These are phyloP conservation scores for Rhinopomastus cyanomelas DNA, from an alignment of 2,113 vertebrate species.

Conservation along the genomic window DNA sequence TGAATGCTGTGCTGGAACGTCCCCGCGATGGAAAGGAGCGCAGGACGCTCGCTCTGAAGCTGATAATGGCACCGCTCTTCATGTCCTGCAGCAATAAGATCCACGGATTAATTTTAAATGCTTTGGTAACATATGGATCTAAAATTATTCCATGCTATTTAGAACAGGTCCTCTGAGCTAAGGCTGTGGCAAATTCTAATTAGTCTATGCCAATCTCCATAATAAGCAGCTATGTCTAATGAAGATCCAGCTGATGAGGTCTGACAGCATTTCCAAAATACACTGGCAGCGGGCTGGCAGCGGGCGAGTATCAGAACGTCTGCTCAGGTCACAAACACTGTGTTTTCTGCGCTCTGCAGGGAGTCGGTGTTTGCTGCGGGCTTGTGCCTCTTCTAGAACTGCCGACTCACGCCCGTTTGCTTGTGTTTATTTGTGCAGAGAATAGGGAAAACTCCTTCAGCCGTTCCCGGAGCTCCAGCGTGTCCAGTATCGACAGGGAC, in stretches of 20 bases:
- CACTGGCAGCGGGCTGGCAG: background rate
- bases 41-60: background rate
- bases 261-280: constrained; percentile 36
- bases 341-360: background rate
- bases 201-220: constrained; percentile 53
- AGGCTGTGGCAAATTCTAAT: constrained; percentile 60
- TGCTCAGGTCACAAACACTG: background rate
- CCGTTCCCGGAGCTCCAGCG: constrained; percentile 95
- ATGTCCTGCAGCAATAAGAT: constrained; percentile 16
- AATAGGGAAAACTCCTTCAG: constrained; percentile 94
- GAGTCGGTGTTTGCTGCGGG: background rate
- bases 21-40: background rate
- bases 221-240: constrained; percentile 61
- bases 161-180: constrained; percentile 61
- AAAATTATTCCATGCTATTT: constrained; percentile 59
- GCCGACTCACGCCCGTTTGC: background rate
- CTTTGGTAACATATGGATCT: constrained; percentile 29
- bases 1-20: accelerated
- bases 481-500: constrained; percentile 97
- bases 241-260: constrained; percentile 46
- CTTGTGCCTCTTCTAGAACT: background rate
- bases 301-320: background rate
- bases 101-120: constrained; percentile 50
- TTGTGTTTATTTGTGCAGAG: constrained; percentile 75
- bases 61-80: background rate